Conservation (phyloP, 2,888 invertebrate species). For the Marronus borbonicus region DNA sequence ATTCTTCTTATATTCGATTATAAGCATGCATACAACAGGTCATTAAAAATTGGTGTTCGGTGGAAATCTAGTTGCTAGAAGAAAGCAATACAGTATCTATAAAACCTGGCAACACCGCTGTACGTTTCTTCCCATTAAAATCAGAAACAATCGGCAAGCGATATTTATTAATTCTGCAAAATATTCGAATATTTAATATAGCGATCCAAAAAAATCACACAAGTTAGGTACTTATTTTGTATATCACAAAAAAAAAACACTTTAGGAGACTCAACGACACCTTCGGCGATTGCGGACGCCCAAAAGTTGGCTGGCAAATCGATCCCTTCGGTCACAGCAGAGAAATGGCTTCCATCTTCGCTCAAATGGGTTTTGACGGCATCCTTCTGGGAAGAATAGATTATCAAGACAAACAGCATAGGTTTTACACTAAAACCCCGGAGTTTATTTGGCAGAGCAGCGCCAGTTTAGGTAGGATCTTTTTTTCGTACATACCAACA, state of each 20-base stretch:
- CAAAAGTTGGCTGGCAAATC: slow-evolving; percentile 86
- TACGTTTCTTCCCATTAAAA: no score
- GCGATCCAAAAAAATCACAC: no score
- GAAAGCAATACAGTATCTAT: no score
- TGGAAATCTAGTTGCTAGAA: no score
- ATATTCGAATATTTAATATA: no score
- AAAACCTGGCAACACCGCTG: no score
- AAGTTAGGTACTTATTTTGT: no score
- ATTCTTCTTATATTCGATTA: no score
- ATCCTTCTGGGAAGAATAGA: slow-evolving; percentile 90
- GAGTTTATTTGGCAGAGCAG: slow-evolving; percentile 91
- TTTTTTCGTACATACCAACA: neutral
- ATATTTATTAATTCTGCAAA: no score
- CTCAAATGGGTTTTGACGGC: slow-evolving; percentile 92
- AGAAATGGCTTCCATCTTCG: slow-evolving; percentile 86
- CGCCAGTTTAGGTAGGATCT: slow-evolving; percentile 76
- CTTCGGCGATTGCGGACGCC: slow-evolving; percentile 82
- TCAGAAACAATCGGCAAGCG: no score
- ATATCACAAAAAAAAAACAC: neutral
- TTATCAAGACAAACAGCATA: slow-evolving; percentile 83
- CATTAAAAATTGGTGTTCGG: no score
- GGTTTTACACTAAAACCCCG: slow-evolving; percentile 76
- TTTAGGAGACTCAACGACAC: slow-evolving; percentile 74
- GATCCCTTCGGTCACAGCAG: slow-evolving; percentile 91
- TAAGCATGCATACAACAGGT: no score